Conservation (phyloP, 2,888 invertebrate species). For the Drosophila prostipennis region DNA sequence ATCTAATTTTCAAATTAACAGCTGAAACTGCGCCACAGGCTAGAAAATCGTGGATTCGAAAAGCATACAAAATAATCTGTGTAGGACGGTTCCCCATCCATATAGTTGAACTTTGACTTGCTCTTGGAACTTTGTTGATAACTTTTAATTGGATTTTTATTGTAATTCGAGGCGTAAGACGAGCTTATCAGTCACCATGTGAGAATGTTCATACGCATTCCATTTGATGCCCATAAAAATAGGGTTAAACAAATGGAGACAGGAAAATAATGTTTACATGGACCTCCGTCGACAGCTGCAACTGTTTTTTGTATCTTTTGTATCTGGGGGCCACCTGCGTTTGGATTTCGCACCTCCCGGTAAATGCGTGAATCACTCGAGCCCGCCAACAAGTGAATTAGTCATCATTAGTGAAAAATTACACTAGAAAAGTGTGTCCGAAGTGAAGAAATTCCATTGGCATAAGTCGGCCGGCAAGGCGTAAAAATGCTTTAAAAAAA, state of each 20-base stretch:
- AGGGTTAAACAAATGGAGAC: slow-evolving; percentile 12
- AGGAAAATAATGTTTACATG: slow-evolving; percentile 33
- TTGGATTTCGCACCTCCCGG: slow-evolving; percentile 55
- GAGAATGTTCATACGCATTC: slow-evolving; percentile 11
- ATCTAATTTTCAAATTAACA: slow-evolving; percentile 75
- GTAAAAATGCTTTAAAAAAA: slow-evolving; percentile 11
- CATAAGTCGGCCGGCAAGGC: slow-evolving; percentile 62
- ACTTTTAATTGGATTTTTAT: slow-evolving; percentile 73
- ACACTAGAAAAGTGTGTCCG: slow-evolving; percentile 57
- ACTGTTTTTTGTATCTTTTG: slow-evolving; percentile 12
- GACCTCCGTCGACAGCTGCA: slow-evolving; percentile 27
- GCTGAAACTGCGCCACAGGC: slow-evolving; percentile 58
- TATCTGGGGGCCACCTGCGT: slow-evolving; percentile 48
- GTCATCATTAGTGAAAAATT: slow-evolving; percentile 73
- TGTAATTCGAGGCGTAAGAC: slow-evolving; percentile 58
- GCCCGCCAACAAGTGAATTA: slow-evolving; percentile 60
- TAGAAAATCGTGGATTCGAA: slow-evolving; percentile 5
- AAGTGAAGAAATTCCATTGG: slow-evolving; percentile 64
- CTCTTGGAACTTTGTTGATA: slow-evolving; percentile 58
- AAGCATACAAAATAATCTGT: slow-evolving; percentile 10
- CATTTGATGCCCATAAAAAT: slow-evolving; percentile 9
- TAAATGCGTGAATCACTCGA: slow-evolving; percentile 66
- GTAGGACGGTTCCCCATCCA: slow-evolving; percentile 7
- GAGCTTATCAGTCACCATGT: slow-evolving; percentile 49
- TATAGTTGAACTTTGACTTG: slow-evolving; percentile 46